Evolutionary conservation across 2,113 vertebrate genomes (phyloP), one percentile per base, ranked within the genome.

Genomic region (Menidia beryllina): DNA sequence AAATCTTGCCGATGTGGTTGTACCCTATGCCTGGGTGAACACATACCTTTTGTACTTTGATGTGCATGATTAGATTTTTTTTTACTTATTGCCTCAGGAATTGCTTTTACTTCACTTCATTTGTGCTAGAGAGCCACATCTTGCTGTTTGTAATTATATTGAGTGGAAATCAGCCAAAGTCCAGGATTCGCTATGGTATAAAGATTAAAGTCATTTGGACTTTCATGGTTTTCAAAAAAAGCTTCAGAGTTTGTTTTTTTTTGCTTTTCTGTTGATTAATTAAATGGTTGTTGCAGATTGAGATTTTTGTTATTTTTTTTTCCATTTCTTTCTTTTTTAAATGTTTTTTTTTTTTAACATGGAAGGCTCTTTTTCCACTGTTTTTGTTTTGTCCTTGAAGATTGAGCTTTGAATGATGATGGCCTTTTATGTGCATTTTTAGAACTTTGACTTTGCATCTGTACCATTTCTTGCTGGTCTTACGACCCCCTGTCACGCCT

Each of bases 401-500:
- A 21, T 73, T 84, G 72, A 85, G 55, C 64, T 34, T 74, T 60
- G 72, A 69, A 56, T 54, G 25, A 78, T 67, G 75, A 73, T 72
- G 64, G 73, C 48, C 45, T 61, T 73, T 39, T 19, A 57, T 34
- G 13, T 79, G 64, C 77, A 79, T 73, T 85, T 85, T 70, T 72
- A 61, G 58, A 36, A 64, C 34, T 77, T 79, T 85, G 69, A 65
- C 73, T 83, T 72, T 63, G 60, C 36, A 51, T 78, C 71, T 79
- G 41, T 77, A 45, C 75, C 77, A n/a, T 80, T 34, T 81, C 77
- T 86, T 84, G 38, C 66, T 25, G 76, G 58, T 53, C 50, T 81
- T 82, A 81, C 88, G 90, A 88, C 90, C 85, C 88, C 64, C 41
- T 34, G 30, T 8, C n/a, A n/a, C n/a, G n/a, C n/a, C n/a, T n/a